A percentile compares a stretch with the other conserved stretches of the same genome.
Conservation (phyloP, 2,113 vertebrate species). For the Lathamus discolor region DNA sequence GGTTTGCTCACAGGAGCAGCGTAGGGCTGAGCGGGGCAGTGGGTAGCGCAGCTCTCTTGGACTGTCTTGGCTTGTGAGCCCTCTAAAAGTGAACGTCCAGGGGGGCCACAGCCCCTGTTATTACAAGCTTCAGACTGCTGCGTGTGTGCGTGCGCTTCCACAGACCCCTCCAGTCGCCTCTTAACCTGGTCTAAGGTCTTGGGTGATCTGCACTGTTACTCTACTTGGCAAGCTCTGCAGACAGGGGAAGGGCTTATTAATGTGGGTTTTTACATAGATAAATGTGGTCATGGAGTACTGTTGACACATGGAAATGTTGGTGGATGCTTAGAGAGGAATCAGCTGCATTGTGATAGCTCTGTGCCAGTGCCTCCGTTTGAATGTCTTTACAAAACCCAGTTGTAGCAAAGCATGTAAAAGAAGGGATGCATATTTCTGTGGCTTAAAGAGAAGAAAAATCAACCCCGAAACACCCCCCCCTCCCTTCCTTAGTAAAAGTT, state of each 20-base stretch:
- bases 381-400: background rate
- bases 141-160: background rate
- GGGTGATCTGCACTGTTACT: background rate
- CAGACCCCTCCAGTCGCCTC: background rate
- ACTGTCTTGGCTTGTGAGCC: background rate
- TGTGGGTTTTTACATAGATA: background rate
- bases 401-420: background rate
- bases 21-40: background rate
- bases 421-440: background rate
- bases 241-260: background rate
- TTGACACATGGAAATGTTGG: conserved; percentile 11
- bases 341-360: conserved; percentile 9
- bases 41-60: background rate
- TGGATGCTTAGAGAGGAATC: background rate
- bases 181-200: conserved; percentile 5
- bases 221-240: background rate
- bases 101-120: background rate
- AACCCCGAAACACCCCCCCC: background rate
- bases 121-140: background rate
- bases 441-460: background rate
- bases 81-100: background rate
- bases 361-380: background rate
- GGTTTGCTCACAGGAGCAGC: background rate
- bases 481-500: background rate
- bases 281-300: background rate